phyloP scores from a whole-genome alignment of 2,888 invertebrate genomes.

The Corythucha ciliata region DNA sequence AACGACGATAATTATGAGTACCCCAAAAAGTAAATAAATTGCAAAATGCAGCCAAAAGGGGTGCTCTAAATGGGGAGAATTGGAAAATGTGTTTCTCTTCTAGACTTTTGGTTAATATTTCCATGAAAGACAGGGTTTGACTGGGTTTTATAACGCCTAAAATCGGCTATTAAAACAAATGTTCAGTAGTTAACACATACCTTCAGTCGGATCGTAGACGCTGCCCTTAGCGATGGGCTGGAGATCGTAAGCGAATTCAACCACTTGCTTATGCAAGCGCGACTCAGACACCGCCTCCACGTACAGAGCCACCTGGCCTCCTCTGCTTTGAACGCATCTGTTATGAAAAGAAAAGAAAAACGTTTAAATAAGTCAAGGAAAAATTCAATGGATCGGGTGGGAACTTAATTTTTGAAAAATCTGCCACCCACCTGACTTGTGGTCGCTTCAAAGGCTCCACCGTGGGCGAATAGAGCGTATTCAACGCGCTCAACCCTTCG shows the following conservation, averaged over 20 bases:
- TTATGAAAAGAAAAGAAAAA: conserved; percentile 27
- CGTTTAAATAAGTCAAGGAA: neutral
- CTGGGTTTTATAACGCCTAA: too few relatives aligned
- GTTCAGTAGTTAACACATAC: conserved; percentile 41
- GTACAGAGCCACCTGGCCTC: conserved; percentile 56
- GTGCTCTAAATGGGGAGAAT: too few relatives aligned
- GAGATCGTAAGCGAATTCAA: conserved; percentile 60
- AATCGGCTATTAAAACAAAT: too few relatives aligned
- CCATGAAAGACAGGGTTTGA: too few relatives aligned
- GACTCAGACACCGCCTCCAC: conserved; percentile 46
- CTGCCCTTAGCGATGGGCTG: conserved; percentile 48
- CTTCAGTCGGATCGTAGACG: conserved; percentile 52
- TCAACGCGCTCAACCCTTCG: conserved; percentile 52
- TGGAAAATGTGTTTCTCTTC: too few relatives aligned
- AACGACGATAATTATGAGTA: too few relatives aligned
- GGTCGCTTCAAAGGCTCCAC: conserved; percentile 39
- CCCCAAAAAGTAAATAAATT: too few relatives aligned
- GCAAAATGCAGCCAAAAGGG: too few relatives aligned
- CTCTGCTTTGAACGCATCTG: conserved; percentile 54
- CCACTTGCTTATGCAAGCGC: conserved; percentile 43
- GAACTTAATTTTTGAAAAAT: neutral
- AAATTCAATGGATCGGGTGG: neutral
- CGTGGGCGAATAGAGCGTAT: conserved; percentile 50
- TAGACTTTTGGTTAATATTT: too few relatives aligned
- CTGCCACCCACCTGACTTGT: conserved; percentile 42